These are phyloP conservation scores for Leistus spinibarbis DNA, from an alignment of 2,888 invertebrate species.

Conservation along the genomic window DNA sequence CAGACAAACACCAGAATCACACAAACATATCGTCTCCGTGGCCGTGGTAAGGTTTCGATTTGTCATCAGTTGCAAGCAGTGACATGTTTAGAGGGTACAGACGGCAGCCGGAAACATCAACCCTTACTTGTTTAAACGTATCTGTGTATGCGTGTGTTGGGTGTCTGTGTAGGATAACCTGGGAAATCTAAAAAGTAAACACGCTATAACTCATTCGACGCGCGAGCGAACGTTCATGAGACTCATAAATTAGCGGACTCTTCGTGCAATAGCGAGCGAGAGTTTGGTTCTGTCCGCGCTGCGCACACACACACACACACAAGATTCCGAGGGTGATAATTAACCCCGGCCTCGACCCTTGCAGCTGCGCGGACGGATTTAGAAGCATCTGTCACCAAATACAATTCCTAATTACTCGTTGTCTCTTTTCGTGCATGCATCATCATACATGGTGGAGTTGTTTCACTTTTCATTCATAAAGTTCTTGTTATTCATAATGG, in stretches of 20 bases:
- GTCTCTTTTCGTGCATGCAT: background rate
- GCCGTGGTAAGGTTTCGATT: background rate
- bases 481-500: background rate
- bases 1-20: background rate
- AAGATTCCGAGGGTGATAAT: background rate
- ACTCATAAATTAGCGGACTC: background rate
- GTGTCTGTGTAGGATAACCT: background rate
- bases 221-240: background rate
- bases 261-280: background rate
- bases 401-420: background rate
- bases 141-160: background rate
- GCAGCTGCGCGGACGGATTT: background rate
- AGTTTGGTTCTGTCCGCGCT: background rate
- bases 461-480: background rate
- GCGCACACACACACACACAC: too few species aligned
- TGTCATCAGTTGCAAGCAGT: too few species aligned
- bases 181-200: background rate
- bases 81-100: background rate
- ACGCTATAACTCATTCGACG: background rate
- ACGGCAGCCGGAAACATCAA: background rate
- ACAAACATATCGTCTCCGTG: background rate
- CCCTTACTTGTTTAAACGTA: background rate
- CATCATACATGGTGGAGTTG: too few species aligned
- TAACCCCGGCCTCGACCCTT: background rate
- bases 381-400: background rate